phyloP scores from a whole-genome alignment of 2,797 vertebrate species.

The Brachymystax lenok region DNA sequence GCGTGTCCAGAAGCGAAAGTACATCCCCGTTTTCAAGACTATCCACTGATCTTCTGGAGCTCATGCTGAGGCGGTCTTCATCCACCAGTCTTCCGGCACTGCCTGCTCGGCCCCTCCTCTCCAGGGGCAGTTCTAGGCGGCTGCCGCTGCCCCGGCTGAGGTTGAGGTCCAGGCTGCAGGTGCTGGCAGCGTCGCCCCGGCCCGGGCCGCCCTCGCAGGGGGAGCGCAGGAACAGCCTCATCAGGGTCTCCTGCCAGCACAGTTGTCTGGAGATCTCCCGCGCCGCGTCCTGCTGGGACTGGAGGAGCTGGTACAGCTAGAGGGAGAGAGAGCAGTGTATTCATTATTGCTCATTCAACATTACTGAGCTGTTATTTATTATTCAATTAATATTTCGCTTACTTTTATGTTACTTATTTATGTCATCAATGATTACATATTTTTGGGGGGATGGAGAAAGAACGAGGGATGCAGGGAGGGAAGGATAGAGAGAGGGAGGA shows the following conservation, averaged over 20 bases:
- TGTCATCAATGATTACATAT: too few relatives aligned
- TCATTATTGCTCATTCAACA: too few relatives aligned
- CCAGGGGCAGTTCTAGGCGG: slow-evolving; percentile 68
- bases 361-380: too few relatives aligned
- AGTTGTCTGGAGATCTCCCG: slow-evolving; percentile 88
- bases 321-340: not conserved
- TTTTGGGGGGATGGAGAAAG: too few relatives aligned
- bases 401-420: too few relatives aligned
- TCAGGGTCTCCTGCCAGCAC: slow-evolving; percentile 95
- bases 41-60: slow-evolving; percentile 81
- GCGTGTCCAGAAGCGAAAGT: slow-evolving; percentile 77
- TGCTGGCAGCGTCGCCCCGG: slow-evolving; percentile 61
- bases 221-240: slow-evolving; percentile 83
- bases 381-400: too few relatives aligned
- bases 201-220: slow-evolving; percentile 60
- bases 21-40: slow-evolving; percentile 81
- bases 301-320: slow-evolving; percentile 89
- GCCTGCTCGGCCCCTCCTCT: slow-evolving; percentile 42
- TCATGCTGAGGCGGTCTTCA: slow-evolving; percentile 72
- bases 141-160: slow-evolving; percentile 47
- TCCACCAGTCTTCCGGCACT: slow-evolving; percentile 47
- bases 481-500: not conserved
- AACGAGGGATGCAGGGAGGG: too few relatives aligned
- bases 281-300: slow-evolving; percentile 86
- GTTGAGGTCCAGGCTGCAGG: slow-evolving; percentile 71